phyloP scores from a whole-genome alignment of 2,797 vertebrate species.

The Eleutherodactylus coqui region DNA sequence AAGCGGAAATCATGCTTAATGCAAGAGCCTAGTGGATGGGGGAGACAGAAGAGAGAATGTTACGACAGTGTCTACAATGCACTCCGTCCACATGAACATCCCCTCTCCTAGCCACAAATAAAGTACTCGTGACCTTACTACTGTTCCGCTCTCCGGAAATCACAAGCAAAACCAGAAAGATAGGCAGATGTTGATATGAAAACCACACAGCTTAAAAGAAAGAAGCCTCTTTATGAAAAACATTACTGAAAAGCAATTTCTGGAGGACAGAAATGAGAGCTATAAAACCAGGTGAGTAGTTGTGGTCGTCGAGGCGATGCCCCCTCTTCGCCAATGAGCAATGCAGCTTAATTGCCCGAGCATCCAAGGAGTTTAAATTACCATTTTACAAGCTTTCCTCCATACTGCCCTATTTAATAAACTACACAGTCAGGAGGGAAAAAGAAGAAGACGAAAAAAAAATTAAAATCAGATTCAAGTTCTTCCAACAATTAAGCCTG shows the following conservation, averaged over 20 bases:
- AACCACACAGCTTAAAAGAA: constrained; percentile 28
- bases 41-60: not conserved
- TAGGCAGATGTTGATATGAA: constrained; percentile 44
- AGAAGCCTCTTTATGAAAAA: constrained; percentile 21
- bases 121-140: constrained; percentile 44
- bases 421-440: constrained; percentile 69
- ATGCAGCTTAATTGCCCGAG: constrained; percentile 66
- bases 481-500: constrained; percentile 79
- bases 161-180: constrained; percentile 55
- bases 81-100: constrained; percentile 17
- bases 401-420: constrained; percentile 77
- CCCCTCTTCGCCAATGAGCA: constrained; percentile 61
- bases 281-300: constrained; percentile 56
- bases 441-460: too few relatives aligned
- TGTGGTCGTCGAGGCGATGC: constrained; percentile 15
- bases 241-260: constrained; percentile 46
- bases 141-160: constrained; percentile 36
- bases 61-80: not conserved
- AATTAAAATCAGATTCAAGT: constrained; percentile 77
- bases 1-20: constrained; percentile 17
- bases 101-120: constrained; percentile 48
- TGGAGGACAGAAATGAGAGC: constrained; percentile 4
- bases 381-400: constrained; percentile 72
- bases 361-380: constrained; percentile 69
- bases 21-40: not conserved